Conservation (phyloP, 2,113 vertebrate species). For the Lophotis ruficrista region DNA sequence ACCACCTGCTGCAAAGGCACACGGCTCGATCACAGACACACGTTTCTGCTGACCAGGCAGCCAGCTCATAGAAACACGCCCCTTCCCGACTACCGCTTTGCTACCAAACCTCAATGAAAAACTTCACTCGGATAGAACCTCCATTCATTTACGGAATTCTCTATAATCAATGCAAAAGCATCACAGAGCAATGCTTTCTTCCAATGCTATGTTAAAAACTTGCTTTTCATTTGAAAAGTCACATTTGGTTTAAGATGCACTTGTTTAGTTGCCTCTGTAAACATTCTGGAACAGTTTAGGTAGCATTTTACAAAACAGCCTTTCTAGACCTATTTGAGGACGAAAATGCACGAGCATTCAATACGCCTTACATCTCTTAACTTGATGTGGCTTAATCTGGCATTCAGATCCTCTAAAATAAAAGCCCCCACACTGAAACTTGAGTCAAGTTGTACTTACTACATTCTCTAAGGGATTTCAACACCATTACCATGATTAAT, state of each 20-base stretch:
- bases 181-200: fast-evolving
- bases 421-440: not conserved
- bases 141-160: not conserved
- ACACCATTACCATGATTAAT: not conserved
- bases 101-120: not conserved
- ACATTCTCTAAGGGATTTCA: conserved; percentile 14
- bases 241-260: not conserved
- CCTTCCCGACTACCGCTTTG: fast-evolving
- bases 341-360: not conserved
- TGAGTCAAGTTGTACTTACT: not conserved
- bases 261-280: not conserved
- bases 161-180: not conserved
- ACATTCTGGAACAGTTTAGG: not conserved
- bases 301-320: not conserved
- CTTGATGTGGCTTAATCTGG: not conserved
- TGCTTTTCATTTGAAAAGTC: not conserved
- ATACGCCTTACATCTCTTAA: not conserved
- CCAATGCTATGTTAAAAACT: not conserved
- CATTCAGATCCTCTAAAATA: not conserved
- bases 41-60: not conserved
- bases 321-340: not conserved
- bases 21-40: not conserved
- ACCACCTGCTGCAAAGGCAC: conserved; percentile 66
- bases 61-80: not conserved
- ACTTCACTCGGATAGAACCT: not conserved